phyloP scores from a whole-genome alignment of 2,797 vertebrate species.

The Darevskia nairensis region DNA sequence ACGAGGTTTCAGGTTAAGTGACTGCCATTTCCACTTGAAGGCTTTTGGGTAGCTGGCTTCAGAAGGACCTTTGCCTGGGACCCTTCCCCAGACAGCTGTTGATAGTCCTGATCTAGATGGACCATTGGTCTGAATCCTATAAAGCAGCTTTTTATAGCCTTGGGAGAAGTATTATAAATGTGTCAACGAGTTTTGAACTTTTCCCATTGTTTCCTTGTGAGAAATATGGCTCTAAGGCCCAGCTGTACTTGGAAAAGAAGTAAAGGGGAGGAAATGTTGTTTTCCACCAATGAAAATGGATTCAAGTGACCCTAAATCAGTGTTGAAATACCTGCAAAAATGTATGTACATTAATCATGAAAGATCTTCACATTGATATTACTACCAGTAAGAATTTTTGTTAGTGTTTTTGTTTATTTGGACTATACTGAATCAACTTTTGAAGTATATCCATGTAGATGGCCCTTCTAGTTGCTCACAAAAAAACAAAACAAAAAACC shows the following conservation, averaged over 20 bases:
- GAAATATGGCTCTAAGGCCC: background rate
- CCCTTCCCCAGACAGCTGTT: background rate
- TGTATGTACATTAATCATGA: background rate
- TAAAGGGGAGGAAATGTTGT: no score
- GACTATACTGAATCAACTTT: background rate
- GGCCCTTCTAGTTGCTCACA: background rate
- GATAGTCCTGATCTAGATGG: constrained; percentile 9
- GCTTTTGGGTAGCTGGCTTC: background rate
- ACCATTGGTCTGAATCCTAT: constrained; percentile 24
- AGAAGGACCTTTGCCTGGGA: background rate
- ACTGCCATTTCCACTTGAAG: constrained; percentile 25
- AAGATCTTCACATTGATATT: background rate
- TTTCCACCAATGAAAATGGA: background rate
- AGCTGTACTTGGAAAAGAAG: background rate
- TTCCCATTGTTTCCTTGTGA: background rate
- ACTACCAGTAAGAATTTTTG: background rate
- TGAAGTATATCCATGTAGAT: background rate
- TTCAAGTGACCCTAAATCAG: background rate
- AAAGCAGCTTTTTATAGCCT: constrained; percentile 1
- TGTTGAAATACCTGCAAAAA: background rate
- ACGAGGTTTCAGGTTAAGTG: constrained; percentile 2
- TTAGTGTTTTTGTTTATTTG: background rate
- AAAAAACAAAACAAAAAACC: background rate
- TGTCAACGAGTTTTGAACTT: constrained; percentile 18
- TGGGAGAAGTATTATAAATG: constrained; percentile 13